A percentile compares a stretch with the other conserved stretches of the same genome.
phyloP scores from a whole-genome alignment of 2,888 invertebrate genomes.

The Sceliomorpha sp. region DNA sequence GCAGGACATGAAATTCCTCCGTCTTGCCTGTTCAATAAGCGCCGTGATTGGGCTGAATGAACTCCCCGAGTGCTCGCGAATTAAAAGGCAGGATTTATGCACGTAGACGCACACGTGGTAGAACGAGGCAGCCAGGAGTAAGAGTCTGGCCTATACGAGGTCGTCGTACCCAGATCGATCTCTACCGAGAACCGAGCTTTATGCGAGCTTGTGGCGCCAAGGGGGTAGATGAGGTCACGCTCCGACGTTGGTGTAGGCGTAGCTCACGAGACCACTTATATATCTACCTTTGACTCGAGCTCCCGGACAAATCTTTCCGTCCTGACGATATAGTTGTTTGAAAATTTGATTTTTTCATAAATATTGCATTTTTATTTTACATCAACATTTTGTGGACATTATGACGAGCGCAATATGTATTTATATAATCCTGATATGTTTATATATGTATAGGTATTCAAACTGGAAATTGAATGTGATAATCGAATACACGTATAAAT shows the following conservation, averaged over 20 bases:
- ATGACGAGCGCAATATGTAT: no score
- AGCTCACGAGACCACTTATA: slow-evolving; percentile 43
- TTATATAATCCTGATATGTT: no score
- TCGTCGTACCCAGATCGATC: slow-evolving; percentile 74
- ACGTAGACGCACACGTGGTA: slow-evolving; percentile 42
- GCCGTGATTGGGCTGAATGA: slow-evolving; percentile 36
- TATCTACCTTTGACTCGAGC: slow-evolving; percentile 16
- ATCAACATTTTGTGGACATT: no score
- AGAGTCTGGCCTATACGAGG: slow-evolving; percentile 65
- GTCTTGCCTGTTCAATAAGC: slow-evolving; percentile 13
- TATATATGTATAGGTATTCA: no score
- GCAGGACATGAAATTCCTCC: no score
- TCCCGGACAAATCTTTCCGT: neutral
- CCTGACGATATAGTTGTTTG: no score
- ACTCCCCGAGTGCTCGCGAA: slow-evolving; percentile 27
- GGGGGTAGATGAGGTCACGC: slow-evolving; percentile 51
- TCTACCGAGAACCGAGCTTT: slow-evolving; percentile 58
- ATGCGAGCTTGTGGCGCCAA: slow-evolving; percentile 48
- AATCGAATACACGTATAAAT: no score
- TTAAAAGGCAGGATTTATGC: slow-evolving; percentile 44
- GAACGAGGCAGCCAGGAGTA: slow-evolving; percentile 52
- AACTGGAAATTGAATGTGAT: no score
- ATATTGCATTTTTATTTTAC: no score
- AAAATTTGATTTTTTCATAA: no score
- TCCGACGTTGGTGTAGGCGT: slow-evolving; percentile 39